Conservation (phyloP, 2,888 invertebrate species). For the Seira sanloemensis region DNA sequence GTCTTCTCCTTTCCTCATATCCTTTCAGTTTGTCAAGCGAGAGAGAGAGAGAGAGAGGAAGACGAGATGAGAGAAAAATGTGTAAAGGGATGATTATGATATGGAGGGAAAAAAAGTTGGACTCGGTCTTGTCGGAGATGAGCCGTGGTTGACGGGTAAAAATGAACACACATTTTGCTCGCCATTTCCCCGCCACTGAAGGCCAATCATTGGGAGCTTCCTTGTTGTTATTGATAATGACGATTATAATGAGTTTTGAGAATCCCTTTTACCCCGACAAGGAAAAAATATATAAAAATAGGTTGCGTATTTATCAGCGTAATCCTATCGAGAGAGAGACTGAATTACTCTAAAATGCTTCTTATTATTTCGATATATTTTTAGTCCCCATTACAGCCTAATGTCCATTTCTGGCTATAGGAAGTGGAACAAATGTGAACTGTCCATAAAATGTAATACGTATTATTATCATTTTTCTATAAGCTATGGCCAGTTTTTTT, state of each 20-base stretch:
- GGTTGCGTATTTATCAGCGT: neutral
- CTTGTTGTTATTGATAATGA: slow-evolving; percentile 3
- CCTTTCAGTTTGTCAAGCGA: slow-evolving; percentile 54
- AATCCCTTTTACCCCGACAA: neutral
- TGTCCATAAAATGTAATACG: no score
- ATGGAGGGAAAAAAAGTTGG: slow-evolving; percentile 46
- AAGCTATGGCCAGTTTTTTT: no score
- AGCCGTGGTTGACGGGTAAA: slow-evolving; percentile 53
- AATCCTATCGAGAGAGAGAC: neutral
- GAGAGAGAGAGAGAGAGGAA: slow-evolving; percentile 26
- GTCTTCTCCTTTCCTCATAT: slow-evolving; percentile 5
- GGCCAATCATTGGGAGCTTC: neutral
- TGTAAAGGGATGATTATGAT: slow-evolving; percentile 30
- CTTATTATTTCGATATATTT: neutral
- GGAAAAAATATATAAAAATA: neutral
- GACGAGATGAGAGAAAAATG: slow-evolving; percentile 22
- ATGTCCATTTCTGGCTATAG: no score
- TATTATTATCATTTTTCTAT: no score
- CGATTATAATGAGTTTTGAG: neutral
- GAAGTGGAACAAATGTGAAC: no score
- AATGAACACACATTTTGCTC: slow-evolving; percentile 19
- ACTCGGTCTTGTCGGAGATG: slow-evolving; percentile 33
- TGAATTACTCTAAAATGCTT: neutral
- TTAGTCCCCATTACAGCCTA: no score
- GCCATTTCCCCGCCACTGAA: neutral